Evolutionary conservation across 2,888 invertebrate species (phyloP).

Genomic region (Amiota minor): DNA sequence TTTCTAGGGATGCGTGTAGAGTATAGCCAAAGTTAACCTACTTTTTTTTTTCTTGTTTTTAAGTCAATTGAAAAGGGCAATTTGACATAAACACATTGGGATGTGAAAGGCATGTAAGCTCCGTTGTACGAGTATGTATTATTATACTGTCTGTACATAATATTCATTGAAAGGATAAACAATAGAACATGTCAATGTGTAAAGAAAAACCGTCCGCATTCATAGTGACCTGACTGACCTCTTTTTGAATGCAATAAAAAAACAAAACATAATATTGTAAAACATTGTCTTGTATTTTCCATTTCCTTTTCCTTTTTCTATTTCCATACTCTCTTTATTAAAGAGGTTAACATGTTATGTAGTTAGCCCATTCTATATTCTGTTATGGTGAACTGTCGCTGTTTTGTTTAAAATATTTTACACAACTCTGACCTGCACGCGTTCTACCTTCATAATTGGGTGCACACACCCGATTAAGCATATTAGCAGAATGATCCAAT

Average conservation of each 20-base stretch:
- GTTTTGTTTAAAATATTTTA: conserved; percentile 4
- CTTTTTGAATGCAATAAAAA: conserved; percentile 1
- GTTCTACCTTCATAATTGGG: neutral
- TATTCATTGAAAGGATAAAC: no score
- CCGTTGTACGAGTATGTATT: no score
- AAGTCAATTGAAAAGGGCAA: no score
- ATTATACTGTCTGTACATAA: no score
- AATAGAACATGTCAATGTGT: neutral
- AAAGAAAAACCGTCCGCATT: neutral
- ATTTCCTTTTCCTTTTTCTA: neutral
- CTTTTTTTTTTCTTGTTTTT: no score
- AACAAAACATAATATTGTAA: conserved; percentile 1
- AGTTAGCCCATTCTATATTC: conserved; percentile 3
- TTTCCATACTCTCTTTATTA: neutral
- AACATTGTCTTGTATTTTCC: neutral
- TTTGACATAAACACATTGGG: no score
- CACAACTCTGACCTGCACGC: neutral
- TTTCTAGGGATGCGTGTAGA: no score
- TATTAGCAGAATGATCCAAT: conserved; percentile 16
- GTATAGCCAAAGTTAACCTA: no score
- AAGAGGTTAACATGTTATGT: neutral
- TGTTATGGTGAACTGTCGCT: neutral
- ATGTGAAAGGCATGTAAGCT: no score
- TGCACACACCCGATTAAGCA: conserved; percentile 30
- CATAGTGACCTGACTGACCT: conserved; percentile 9